These are phyloP conservation scores for Heliconius sara DNA, from an alignment of 2,888 invertebrate genomes.

Conservation along the genomic window DNA sequence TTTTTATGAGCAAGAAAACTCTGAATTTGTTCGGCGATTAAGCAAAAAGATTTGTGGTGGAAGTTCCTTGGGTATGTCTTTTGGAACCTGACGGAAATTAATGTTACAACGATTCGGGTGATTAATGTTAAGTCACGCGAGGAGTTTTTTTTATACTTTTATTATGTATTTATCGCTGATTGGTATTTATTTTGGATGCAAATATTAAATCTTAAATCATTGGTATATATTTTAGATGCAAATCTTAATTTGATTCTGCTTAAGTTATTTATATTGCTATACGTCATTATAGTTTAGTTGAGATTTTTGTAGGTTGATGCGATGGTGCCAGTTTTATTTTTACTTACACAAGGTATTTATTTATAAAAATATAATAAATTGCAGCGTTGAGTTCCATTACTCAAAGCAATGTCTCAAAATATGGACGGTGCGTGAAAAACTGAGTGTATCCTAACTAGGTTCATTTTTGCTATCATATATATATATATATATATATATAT, in stretches of 20 bases:
- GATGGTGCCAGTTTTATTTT: background rate
- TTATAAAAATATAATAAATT: background rate
- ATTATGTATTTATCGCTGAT: background rate
- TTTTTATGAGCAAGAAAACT: conserved; percentile 46
- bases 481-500: too few relatives aligned
- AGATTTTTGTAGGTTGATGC: background rate
- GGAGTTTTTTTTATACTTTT: conserved; percentile 10
- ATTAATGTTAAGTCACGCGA: conserved; percentile 45
- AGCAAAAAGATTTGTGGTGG: conserved; percentile 65
- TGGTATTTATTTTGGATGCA: background rate
- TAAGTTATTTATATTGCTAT: background rate
- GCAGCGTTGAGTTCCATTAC: background rate
- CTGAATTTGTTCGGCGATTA: conserved; percentile 57
- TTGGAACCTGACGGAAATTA: conserved; percentile 46
- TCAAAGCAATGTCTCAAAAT: background rate
- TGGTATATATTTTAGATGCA: background rate
- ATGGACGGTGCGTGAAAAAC: too few relatives aligned
- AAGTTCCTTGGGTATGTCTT: conserved; percentile 57
- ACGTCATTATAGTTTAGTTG: background rate
- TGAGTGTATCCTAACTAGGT: too few relatives aligned
- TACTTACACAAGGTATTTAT: background rate
- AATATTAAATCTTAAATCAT: background rate
- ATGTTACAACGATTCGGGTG: conserved; percentile 43
- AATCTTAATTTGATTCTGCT: background rate
- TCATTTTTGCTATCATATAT: too few relatives aligned